phyloP scores from a whole-genome alignment of 1,140 invertebrate genomes.

The Littorina saxatilis region DNA sequence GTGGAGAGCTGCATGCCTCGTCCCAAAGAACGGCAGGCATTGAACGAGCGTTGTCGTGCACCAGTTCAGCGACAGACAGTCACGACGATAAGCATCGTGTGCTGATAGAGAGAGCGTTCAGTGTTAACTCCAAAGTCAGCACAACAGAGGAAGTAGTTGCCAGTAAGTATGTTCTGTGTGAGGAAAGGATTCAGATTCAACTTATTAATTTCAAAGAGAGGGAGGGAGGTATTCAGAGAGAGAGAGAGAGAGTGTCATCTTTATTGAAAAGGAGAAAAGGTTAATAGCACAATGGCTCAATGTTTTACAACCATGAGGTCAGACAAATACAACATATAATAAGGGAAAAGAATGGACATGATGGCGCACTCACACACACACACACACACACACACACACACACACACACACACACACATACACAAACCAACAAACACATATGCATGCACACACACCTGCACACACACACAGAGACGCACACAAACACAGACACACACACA shows the following conservation, averaged over 20 bases:
- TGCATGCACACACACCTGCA: background rate
- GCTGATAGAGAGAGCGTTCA: background rate
- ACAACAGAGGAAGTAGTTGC: background rate
- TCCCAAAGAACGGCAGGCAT: background rate
- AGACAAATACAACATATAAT: no score
- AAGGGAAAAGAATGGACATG: no score
- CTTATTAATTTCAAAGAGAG: no score
- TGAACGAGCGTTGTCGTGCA: background rate
- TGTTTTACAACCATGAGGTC: no score
- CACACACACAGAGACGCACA: background rate
- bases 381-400: background rate
- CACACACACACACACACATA: slow-evolving; percentile 4
- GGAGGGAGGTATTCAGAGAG: no score
- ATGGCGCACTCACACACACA: background rate
- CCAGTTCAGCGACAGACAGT: background rate
- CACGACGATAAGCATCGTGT: background rate
- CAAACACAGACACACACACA: background rate
- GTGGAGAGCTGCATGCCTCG: background rate
- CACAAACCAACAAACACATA: background rate
- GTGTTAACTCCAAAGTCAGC: background rate
- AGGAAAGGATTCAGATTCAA: no score
- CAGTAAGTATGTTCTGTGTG: no score
- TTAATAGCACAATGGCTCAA: no score
- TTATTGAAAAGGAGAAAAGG: no score
- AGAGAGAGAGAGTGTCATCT: no score